Evolutionary conservation across 2,113 vertebrate genomes (phyloP).

Genomic region (Speoplatyrhinus poulsoni): DNA sequence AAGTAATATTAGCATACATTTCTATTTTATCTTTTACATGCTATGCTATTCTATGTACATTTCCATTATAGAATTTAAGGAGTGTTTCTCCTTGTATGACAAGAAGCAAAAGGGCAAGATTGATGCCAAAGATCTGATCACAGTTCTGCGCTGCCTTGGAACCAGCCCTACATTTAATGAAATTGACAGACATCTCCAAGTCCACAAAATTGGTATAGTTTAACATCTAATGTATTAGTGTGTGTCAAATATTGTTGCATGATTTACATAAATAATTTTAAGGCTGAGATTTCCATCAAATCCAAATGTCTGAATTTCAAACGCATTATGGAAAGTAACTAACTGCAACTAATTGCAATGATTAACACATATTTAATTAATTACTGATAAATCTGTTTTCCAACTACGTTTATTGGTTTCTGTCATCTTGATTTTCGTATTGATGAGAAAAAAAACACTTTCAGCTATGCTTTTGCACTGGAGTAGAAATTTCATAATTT

Average conservation of each 20-base stretch:
- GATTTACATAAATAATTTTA: not conserved
- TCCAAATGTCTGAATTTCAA: not conserved
- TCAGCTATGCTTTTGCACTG: too few relatives aligned
- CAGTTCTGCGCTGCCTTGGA: constrained; percentile 90
- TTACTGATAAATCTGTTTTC: too few relatives aligned
- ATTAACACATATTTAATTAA: too few relatives aligned
- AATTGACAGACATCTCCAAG: constrained; percentile 84
- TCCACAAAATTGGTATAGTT: constrained; percentile 84
- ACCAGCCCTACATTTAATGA: constrained; percentile 85
- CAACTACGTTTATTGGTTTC: too few relatives aligned
- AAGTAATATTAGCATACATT: too few relatives aligned
- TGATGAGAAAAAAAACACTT: too few relatives aligned
- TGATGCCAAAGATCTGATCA: constrained; percentile 82
- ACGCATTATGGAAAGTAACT: not conserved
- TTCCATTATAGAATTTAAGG: constrained; percentile 87
- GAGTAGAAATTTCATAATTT: too few relatives aligned
- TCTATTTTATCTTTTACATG: not conserved
- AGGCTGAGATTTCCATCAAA: not conserved
- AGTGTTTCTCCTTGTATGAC: constrained; percentile 96
- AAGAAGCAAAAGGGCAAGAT: constrained; percentile 91
- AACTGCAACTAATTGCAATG: too few relatives aligned
- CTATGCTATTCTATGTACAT: not conserved
- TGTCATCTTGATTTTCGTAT: too few relatives aligned
- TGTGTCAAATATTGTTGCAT: not conserved
- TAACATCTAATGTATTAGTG: not conserved